Base-by-base conservation (phyloP, 2,797 vertebrate genomes). In the Leuciscus waleckii region DNA sequence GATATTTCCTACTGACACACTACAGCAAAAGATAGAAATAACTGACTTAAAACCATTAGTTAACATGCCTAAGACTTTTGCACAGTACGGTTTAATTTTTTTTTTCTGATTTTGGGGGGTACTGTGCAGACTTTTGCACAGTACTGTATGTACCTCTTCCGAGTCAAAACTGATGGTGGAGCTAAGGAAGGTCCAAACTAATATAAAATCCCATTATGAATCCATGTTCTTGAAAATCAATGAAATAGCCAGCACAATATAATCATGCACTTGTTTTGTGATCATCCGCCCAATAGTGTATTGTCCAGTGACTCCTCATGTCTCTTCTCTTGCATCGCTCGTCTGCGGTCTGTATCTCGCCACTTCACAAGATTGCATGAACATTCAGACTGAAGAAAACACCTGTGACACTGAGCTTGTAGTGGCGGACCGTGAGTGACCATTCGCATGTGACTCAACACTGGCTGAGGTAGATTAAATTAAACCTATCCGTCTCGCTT, bases 381-480 rank as follows among this genome's bases (percentile, higher is more conserved):
- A 7, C 46, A 29, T 35, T 82, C 51, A 58, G n/a, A 67, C 32
- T 29, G 29, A 39, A 73, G 39, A 73, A 82, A 46, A 67, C 63
- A 79, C 32, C 46, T 51, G 16, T 81, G 68, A 29, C 67, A 11
- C 23, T 13, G 23, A 21, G 65, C 43, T 46, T 81, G 82, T 41
- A 51, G 63, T 61, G 65, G 70, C 87, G 71, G 63, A 81, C 83
- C 23, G 67, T 26, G 70, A 58, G 67, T 73, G 76, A 86, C 23
- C 19, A 92, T 92, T 92, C 90, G 74, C 89, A 90, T 78, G 89
- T 89, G 88, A 86, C 85, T 88, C 51, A 82, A 51, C 81, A 76
- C 89, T 58, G 83, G 78, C 81, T 32, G 63, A 88, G 51, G 82
- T 87, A 87, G 87, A 92, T 91, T 90, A 84, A 89, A 92, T 89